Conservation (phyloP, 2,797 vertebrate species). For the Sternotherus odoratus region DNA sequence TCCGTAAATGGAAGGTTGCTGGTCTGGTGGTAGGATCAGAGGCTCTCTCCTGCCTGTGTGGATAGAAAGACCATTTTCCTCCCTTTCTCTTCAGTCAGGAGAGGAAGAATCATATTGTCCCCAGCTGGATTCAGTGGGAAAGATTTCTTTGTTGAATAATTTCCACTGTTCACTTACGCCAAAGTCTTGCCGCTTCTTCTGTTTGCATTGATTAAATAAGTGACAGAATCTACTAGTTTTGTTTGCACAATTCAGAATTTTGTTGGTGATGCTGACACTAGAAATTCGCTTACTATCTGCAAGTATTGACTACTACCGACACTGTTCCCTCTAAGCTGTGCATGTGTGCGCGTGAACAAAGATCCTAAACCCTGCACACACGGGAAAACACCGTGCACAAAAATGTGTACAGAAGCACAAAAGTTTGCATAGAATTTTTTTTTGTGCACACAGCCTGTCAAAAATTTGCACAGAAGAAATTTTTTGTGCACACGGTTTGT, state of each 20-base stretch:
- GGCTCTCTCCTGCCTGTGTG: neutral
- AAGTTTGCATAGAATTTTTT: too few species aligned
- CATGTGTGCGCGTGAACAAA: too few species aligned
- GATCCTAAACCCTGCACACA: too few species aligned
- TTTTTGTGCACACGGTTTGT: too few species aligned
- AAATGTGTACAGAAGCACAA: too few species aligned
- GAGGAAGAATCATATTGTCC: neutral
- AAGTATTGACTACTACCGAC: neutral
- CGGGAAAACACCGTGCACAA: too few species aligned
- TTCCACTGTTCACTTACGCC: neutral
- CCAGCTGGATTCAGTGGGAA: neutral
- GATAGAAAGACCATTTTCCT: conserved; percentile 17
- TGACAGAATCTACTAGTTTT: neutral
- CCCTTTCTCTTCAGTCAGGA: neutral
- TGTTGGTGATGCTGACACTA: neutral
- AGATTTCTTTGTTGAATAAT: neutral
- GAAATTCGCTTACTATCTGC: accelerated
- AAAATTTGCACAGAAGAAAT: too few species aligned
- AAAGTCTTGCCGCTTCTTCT: neutral
- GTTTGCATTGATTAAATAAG: neutral
- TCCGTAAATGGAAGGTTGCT: neutral
- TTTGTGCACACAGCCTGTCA: too few species aligned
- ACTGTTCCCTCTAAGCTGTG: too few species aligned
- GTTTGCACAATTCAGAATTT: neutral
- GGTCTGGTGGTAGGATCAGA: neutral